phyloP scores from a whole-genome alignment of 2,797 vertebrate genomes.

The Spheniscus humboldti region DNA sequence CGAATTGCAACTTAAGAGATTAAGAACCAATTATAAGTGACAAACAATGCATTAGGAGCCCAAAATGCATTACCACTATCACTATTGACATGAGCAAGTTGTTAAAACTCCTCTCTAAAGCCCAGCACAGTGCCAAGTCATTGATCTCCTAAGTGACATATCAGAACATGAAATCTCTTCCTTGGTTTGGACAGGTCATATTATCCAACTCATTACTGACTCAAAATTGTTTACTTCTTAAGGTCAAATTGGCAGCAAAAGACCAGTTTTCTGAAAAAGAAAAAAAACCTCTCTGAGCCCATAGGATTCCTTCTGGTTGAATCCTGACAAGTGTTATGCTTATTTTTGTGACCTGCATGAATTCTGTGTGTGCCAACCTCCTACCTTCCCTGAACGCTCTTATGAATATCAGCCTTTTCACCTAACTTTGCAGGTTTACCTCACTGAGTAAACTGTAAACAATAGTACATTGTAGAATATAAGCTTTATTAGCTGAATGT shows the following conservation, averaged over 20 bases:
- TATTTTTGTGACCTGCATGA: neutral
- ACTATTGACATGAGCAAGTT: neutral
- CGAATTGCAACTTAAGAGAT: neutral
- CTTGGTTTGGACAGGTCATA: neutral
- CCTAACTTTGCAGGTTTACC: neutral
- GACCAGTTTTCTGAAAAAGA: neutral
- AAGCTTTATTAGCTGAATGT: neutral
- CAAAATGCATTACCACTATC: neutral
- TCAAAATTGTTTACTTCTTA: neutral
- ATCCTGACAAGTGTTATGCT: neutral
- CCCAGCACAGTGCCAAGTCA: neutral
- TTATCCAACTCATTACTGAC: neutral
- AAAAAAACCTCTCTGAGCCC: neutral
- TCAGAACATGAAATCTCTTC: neutral
- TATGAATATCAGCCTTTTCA: neutral
- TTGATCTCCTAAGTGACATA: neutral
- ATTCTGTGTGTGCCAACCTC: neutral
- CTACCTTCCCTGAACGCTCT: neutral
- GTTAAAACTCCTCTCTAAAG: neutral
- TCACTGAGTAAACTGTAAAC: neutral
- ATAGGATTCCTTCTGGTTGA: neutral
- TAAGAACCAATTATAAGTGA: neutral
- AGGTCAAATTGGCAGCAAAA: neutral
- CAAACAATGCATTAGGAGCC: neutral
- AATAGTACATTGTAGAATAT: rapidly evolving